These are phyloP conservation scores for Acleris laterana DNA, from an alignment of 2,888 invertebrate species.

Conservation along the genomic window DNA sequence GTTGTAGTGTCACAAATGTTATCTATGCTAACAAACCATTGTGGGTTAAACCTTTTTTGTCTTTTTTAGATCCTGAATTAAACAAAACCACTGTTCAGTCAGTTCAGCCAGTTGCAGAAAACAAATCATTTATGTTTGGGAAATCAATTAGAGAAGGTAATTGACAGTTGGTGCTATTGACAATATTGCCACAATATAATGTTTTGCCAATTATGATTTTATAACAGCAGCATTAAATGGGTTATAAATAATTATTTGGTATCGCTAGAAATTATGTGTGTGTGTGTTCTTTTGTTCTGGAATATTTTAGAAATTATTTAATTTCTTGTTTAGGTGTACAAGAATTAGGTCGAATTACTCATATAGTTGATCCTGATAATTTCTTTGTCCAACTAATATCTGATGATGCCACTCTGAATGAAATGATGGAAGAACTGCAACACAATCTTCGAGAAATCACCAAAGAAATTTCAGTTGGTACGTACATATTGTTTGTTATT, in stretches of 20 bases:
- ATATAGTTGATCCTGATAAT: constrained; percentile 24
- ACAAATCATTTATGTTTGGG: neutral
- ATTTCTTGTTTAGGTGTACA: constrained; percentile 6
- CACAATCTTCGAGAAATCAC: neutral
- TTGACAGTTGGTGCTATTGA: neutral
- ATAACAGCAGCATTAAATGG: too few relatives aligned
- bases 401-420: constrained; percentile 3
- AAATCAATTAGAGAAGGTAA: constrained; percentile 23
- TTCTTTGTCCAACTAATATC: constrained; percentile 20
- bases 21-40: too few relatives aligned
- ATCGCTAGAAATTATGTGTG: too few relatives aligned
- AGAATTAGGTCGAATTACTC: constrained; percentile 11
- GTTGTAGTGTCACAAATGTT: too few relatives aligned
- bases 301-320: neutral
- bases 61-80: constrained; percentile 10
- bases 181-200: too few relatives aligned
- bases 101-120: neutral
- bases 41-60: neutral
- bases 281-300: too few relatives aligned
- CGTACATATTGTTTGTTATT: neutral
- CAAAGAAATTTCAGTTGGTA: constrained; percentile 15
- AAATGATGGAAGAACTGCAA: constrained; percentile 5
- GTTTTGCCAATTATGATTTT: too few relatives aligned
- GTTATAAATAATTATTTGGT: too few relatives aligned
- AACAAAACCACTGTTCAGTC: constrained; percentile 2